Percentiles rank a stretch among this genome's conserved stretches.
Conservation (phyloP, 2,888 invertebrate species). For the Hirtodrosophila cameraria region DNA sequence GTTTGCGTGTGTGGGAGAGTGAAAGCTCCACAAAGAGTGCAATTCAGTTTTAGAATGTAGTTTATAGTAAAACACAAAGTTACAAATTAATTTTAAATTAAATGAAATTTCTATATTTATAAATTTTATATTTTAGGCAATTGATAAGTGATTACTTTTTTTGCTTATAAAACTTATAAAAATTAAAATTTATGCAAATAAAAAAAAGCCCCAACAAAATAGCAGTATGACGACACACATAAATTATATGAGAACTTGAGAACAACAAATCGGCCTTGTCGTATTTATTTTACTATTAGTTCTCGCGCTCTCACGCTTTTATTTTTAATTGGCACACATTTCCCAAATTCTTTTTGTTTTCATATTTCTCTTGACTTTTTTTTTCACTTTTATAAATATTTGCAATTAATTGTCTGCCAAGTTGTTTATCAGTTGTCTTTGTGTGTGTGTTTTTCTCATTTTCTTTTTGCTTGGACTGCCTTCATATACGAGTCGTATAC, state of each 20-base stretch:
- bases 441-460: constrained; percentile 24
- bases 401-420: constrained; percentile 26
- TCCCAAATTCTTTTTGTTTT: neutral
- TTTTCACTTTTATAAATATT: constrained; percentile 37
- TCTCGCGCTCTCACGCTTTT: constrained; percentile 1
- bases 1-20: constrained; percentile 33
- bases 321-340: constrained; percentile 14
- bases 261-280: constrained; percentile 64
- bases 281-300: constrained; percentile 30
- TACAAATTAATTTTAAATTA: neutral
- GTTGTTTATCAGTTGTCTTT: constrained; percentile 44
- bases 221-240: constrained; percentile 15
- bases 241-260: constrained; percentile 4
- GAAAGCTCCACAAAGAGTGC: constrained; percentile 43
- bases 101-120: neutral
- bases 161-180: no score
- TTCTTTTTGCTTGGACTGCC: constrained; percentile 18
- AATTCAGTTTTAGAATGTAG: neutral
- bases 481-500: constrained; percentile 47
- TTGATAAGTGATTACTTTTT: no score
- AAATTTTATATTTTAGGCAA: neutral
- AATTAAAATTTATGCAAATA: neutral
- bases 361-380: constrained; percentile 9
- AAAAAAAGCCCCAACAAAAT: neutral
- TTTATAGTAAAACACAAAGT: neutral